A percentile compares a stretch with the other conserved stretches of the same genome.
These are phyloP conservation scores for Benthochromis sp. DNA, from an alignment of 2,113 vertebrate genomes.

Conservation along the genomic window DNA sequence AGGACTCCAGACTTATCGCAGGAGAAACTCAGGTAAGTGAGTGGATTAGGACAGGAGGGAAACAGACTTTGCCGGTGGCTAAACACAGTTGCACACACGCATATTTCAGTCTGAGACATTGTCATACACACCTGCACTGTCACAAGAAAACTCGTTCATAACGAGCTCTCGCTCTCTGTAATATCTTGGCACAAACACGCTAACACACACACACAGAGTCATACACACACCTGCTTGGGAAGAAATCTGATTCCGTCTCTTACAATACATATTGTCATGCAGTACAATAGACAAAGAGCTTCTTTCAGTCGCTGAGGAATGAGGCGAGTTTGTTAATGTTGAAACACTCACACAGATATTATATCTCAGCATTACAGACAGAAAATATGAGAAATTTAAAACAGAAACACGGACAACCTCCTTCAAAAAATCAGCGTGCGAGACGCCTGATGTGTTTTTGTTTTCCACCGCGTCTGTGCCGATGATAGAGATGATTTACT, in stretches of 20 bases:
- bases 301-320: constrained; percentile 49
- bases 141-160: background rate
- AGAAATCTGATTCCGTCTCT: constrained; percentile 55
- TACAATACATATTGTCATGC: constrained; percentile 58
- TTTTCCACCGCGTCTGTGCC: background rate
- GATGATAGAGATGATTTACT: constrained; percentile 17
- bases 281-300: constrained; percentile 65
- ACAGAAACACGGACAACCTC: background rate
- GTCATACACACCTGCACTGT: background rate
- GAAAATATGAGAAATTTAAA: background rate
- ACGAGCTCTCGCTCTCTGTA: background rate
- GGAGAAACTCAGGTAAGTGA: constrained; percentile 46
- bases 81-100: background rate
- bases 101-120: background rate
- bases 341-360: constrained; percentile 20
- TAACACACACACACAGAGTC: background rate
- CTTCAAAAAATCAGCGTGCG: background rate
- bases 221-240: constrained; percentile 22
- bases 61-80: constrained; percentile 11
- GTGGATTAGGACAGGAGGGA: constrained; percentile 37
- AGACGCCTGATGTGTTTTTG: background rate
- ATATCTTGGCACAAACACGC: background rate
- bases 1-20: constrained; percentile 12
- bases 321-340: constrained; percentile 22
- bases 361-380: background rate